Evolutionary conservation across 2,888 invertebrate species (phyloP).

Genomic region (Caenorhabditis sp.): DNA sequence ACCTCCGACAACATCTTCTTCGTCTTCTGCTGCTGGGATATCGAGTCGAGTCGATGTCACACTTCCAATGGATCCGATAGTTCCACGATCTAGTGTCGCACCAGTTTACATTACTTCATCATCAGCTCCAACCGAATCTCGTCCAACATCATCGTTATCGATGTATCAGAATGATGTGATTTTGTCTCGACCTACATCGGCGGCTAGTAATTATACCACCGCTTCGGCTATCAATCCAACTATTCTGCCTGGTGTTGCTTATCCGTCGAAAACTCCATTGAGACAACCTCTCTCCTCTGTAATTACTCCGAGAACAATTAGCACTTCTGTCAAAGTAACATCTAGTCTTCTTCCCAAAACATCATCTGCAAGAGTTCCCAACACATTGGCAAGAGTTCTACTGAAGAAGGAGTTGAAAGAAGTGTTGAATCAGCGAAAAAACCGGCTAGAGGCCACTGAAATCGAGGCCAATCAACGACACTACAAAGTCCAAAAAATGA

Average conservation of each 20-base stretch:
- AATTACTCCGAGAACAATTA: neutral
- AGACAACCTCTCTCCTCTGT: conserved; percentile 35
- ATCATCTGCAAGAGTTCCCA: conserved; percentile 47
- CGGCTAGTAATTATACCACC: conserved; percentile 27
- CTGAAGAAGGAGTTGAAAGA: conserved; percentile 74
- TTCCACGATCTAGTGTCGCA: conserved; percentile 20
- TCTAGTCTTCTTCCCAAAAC: conserved; percentile 12
- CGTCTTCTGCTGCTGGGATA: conserved; percentile 23
- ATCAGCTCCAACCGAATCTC: neutral
- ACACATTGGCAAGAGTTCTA: conserved; percentile 67
- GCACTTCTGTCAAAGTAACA: conserved; percentile 4
- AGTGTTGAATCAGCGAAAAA: conserved; percentile 71
- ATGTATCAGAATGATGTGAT: conserved; percentile 42
- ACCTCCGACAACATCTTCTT: conserved; percentile 14
- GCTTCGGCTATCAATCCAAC: conserved; percentile 53
- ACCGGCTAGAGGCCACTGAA: conserved; percentile 73
- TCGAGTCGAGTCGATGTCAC: conserved; percentile 30
- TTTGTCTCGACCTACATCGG: conserved; percentile 31
- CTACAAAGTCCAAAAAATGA: conserved; percentile 68
- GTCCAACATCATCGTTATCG: conserved; percentile 38
- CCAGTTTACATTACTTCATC: conserved; percentile 56
- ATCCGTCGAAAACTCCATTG: conserved; percentile 34
- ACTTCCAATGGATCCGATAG: conserved; percentile 43
- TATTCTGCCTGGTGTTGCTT: conserved; percentile 65
- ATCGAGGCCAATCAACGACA: conserved; percentile 71